These are phyloP conservation scores for Nomada goodeniana DNA, from an alignment of 2,888 invertebrate genomes.

Conservation along the genomic window DNA sequence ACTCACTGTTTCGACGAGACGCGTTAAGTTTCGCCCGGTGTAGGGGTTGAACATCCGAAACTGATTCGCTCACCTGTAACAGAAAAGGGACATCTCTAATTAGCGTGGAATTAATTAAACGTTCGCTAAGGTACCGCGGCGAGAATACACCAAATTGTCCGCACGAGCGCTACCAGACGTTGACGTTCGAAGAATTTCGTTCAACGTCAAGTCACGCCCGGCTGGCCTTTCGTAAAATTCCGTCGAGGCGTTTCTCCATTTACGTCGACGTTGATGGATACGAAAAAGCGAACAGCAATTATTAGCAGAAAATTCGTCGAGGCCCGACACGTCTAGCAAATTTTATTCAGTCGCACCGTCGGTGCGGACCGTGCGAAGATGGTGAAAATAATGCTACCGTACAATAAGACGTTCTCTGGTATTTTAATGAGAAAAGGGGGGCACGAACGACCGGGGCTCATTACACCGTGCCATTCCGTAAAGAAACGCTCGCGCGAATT, in stretches of 20 bases:
- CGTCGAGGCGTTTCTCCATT: background rate
- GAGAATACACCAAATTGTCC: background rate
- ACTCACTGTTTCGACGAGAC: constrained; percentile 47
- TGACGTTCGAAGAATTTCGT: no score
- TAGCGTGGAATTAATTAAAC: constrained; percentile 2
- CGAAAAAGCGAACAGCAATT: background rate
- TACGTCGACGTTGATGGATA: constrained; percentile 16
- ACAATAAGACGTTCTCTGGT: constrained; percentile 63
- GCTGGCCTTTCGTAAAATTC: background rate
- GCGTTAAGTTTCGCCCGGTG: background rate
- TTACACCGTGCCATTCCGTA: constrained; percentile 67
- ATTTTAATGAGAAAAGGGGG: constrained; percentile 73
- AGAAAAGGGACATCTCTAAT: constrained; percentile 25
- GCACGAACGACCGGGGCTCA: constrained; percentile 66
- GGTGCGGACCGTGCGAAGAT: constrained; percentile 18
- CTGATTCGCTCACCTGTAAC: constrained; percentile 63
- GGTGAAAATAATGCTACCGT: constrained; percentile 56
- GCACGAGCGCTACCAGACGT: background rate
- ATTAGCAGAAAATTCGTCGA: constrained; percentile 29
- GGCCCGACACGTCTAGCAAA: constrained; percentile 5
- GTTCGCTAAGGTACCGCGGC: no score
- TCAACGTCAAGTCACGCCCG: no score
- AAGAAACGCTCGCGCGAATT: constrained; percentile 54
- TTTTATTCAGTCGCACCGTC: constrained; percentile 23
- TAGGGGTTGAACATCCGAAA: background rate